Evolutionary conservation across 2,888 invertebrate species (phyloP), one percentile per base, ranked within the genome.

Genomic region (Aporophyla lueneburgensis): DNA sequence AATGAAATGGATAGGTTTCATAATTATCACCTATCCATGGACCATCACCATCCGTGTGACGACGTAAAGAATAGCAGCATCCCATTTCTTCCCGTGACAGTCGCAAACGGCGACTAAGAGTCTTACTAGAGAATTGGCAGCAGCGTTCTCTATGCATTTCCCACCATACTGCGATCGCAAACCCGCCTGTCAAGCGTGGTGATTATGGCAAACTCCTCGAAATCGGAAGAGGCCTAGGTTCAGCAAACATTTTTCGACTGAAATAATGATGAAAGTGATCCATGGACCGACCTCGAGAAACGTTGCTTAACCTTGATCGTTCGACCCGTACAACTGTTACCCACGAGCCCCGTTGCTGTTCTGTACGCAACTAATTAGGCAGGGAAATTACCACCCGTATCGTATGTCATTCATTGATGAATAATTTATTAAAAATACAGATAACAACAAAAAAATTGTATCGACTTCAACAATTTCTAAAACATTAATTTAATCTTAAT

Each of bases 321-420:
- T 53, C 16, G 12, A 21, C 7, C 21, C 21, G 10, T 51, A 10
- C n/a, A 16, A 33, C 5, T 43, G 2, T 9, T n/a, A 24, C 19
- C 46, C 33, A 71, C 21, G 12, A 71, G 19, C 43, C 5, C 2
- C 16, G n/a, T 63, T 16, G 14, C 40, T 54, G 53, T 43, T 46
- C 5, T 10, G 27, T 71, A 71, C 12, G 43, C 72, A 71, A 72
- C 33, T 53, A 9, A 71, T 71, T 27, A n/a, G 12, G 5, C n/a
- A 33, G 27, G 27, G 1, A 16, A 72, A 72, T 54, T 54, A 71
- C 12, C n/a, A 9, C 72, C 54, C 54, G 43, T 72, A 71, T 71
- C 24, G 24, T 40, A 5, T 14, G 40, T 21, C 40, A 69, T 21
- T 16, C 24, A 24, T 21, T 21, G 10, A 46, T 21, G 14, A 6